phyloP scores from a whole-genome alignment of 2,888 invertebrate species.

The Cerceris rybyensis region DNA sequence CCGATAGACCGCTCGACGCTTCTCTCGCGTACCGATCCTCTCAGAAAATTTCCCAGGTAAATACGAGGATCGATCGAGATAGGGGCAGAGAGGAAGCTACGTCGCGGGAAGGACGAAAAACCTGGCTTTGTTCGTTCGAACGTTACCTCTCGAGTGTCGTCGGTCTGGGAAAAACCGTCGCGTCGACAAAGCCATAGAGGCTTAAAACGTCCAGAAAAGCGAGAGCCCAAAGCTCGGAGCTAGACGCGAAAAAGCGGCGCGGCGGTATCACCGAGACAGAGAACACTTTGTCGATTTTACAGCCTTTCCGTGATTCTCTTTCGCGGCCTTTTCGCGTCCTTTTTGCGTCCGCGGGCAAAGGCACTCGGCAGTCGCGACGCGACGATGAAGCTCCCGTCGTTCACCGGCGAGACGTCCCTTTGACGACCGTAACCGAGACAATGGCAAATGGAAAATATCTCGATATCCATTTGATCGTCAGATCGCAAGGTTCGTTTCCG shows the following conservation, averaged over 20 bases:
- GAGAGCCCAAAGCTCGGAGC: not conserved
- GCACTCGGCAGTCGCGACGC: constrained; percentile 12
- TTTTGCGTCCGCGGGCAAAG: constrained; percentile 6
- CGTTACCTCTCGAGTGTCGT: constrained; percentile 22
- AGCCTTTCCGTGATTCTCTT: not conserved
- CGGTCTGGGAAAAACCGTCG: not conserved
- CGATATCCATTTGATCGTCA: too few relatives aligned
- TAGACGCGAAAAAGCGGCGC: too few relatives aligned
- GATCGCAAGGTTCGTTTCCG: too few relatives aligned
- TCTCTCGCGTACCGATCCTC: not conserved
- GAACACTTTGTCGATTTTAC: too few relatives aligned
- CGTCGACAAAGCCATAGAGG: not conserved
- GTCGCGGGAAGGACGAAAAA: constrained; percentile 30
- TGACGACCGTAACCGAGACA: constrained; percentile 29
- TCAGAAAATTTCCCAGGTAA: not conserved
- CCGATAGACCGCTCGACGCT: too few relatives aligned
- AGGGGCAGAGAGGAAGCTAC: too few relatives aligned
- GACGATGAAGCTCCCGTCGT: constrained; percentile 42
- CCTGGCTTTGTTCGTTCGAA: constrained; percentile 68
- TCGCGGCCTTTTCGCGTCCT: constrained; percentile 5
- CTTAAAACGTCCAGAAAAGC: not conserved
- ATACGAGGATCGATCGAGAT: too few relatives aligned
- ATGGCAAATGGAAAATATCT: constrained; percentile 30
- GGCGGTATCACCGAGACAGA: too few relatives aligned
- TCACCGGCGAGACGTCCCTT: constrained; percentile 13